These are phyloP conservation scores for Brachionus angularis DNA, from an alignment of 1,140 invertebrate species.

Conservation along the genomic window DNA sequence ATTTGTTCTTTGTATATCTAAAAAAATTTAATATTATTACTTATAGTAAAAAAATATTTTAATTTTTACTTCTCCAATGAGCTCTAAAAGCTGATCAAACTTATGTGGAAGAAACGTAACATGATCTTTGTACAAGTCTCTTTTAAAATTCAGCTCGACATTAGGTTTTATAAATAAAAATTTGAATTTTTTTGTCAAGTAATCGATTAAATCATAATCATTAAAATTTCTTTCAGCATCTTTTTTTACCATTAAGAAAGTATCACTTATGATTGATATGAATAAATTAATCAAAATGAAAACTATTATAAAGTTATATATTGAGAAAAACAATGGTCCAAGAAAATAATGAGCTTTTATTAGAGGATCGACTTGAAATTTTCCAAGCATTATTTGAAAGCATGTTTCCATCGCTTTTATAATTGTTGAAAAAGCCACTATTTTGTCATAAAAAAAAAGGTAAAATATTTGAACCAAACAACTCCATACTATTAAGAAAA, in stretches of 20 bases:
- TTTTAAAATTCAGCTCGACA: too few relatives aligned
- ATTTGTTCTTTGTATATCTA: too few relatives aligned
- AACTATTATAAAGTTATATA: slow-evolving; percentile 29
- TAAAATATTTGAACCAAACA: slow-evolving; percentile 60
- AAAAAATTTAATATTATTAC: too few relatives aligned
- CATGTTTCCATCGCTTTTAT: slow-evolving; percentile 24
- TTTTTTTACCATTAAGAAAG: slow-evolving; percentile 20
- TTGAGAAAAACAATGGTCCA: not conserved
- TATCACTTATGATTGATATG: slow-evolving; percentile 32
- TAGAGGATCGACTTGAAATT: slow-evolving; percentile 35
- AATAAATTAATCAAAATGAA: slow-evolving; percentile 33
- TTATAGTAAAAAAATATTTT: too few relatives aligned
- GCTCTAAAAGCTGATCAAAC: too few relatives aligned
- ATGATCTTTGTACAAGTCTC: too few relatives aligned
- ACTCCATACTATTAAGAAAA: slow-evolving; percentile 57
- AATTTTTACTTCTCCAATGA: too few relatives aligned
- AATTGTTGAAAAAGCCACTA: slow-evolving; percentile 5
- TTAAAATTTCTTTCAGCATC: slow-evolving; percentile 25
- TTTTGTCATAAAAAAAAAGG: slow-evolving; percentile 55
- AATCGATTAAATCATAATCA: slow-evolving; percentile 9
- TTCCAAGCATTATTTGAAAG: slow-evolving; percentile 43
- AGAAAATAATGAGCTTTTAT: slow-evolving; percentile 1
- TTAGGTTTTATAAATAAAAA: too few relatives aligned
- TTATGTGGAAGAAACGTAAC: too few relatives aligned
- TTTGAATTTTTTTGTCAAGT: slow-evolving; percentile 13